These are phyloP conservation scores for Lasioglossum calceatum DNA, from an alignment of 2,888 invertebrate genomes.

Conservation along the genomic window DNA sequence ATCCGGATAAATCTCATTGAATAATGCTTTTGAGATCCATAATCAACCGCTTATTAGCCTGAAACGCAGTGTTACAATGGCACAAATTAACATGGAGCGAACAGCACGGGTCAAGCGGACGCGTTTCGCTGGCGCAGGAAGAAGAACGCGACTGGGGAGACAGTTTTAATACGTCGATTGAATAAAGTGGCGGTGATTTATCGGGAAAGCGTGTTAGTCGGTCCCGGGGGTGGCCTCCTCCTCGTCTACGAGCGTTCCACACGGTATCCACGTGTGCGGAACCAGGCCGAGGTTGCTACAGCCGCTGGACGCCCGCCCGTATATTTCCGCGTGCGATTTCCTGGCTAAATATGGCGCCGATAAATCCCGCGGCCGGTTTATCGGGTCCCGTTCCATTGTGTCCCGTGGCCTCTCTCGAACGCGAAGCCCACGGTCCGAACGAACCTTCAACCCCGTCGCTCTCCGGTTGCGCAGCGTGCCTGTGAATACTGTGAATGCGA, in stretches of 20 bases:
- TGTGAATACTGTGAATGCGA: constrained; percentile 47
- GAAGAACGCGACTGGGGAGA: not conserved
- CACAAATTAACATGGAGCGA: not conserved
- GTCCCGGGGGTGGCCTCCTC: constrained; percentile 5
- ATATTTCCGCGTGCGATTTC: constrained; percentile 66
- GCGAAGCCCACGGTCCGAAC: constrained; percentile 31
- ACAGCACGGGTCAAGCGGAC: not conserved
- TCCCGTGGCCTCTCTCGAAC: constrained; percentile 44
- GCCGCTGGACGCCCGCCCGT: constrained; percentile 42
- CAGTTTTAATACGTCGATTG: constrained; percentile 59
- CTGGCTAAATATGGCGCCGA: constrained; percentile 68
- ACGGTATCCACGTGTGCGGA: constrained; percentile 14
- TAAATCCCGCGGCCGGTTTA: constrained; percentile 71
- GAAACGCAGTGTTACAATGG: not conserved
- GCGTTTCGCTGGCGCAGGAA: not conserved
- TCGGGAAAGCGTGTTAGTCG: constrained; percentile 14
- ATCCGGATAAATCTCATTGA: not conserved
- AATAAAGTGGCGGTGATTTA: constrained; percentile 54
- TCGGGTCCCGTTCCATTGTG: constrained; percentile 67
- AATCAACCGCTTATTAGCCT: not conserved
- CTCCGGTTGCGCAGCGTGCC: not conserved
- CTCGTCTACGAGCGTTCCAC: constrained; percentile 32
- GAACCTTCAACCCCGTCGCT: constrained; percentile 49
- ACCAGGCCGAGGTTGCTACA: constrained; percentile 26
- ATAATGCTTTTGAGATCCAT: not conserved